phyloP scores from a whole-genome alignment of 1,140 invertebrate species.

The Hycleus cichorii region DNA sequence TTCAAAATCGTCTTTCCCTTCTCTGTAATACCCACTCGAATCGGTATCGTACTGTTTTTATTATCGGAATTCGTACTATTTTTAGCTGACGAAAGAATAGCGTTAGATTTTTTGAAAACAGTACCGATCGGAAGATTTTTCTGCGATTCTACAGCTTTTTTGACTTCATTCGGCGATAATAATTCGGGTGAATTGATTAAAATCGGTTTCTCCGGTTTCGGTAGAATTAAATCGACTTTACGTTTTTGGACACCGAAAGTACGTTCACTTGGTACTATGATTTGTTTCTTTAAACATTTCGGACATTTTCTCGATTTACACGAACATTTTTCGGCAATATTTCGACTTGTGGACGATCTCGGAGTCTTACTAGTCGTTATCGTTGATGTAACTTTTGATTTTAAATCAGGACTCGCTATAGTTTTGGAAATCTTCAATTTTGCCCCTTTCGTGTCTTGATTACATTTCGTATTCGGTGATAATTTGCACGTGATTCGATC shows the following conservation, averaged over 20 bases:
- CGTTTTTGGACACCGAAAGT: conserved; percentile 39
- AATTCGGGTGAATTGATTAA: conserved; percentile 47
- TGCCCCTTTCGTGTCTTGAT: conserved; percentile 20
- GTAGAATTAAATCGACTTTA: conserved; percentile 27
- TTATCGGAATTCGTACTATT: conserved; percentile 31
- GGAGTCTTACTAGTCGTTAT: conserved; percentile 23
- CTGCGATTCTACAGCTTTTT: conserved; percentile 47
- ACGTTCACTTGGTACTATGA: conserved; percentile 37
- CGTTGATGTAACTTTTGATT: conserved; percentile 26
- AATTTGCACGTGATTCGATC: conserved; percentile 51
- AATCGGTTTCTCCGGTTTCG: conserved; percentile 3
- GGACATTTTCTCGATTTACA: not conserved
- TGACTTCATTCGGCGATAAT: conserved; percentile 51
- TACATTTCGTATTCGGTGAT: conserved; percentile 40
- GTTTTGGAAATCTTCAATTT: conserved; percentile 39
- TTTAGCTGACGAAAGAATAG: conserved; percentile 38
- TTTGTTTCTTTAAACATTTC: not conserved
- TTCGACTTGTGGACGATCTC: conserved; percentile 19
- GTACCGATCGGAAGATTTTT: conserved; percentile 34
- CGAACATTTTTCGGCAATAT: conserved; percentile 9
- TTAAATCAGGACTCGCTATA: conserved; percentile 36
- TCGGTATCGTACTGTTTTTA: conserved; percentile 44
- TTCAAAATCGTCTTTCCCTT: conserved; percentile 43
- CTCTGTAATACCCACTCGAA: conserved; percentile 43
- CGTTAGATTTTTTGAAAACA: conserved; percentile 41